Conservation (phyloP, 1,140 invertebrate species). For the Heliconius congener region DNA sequence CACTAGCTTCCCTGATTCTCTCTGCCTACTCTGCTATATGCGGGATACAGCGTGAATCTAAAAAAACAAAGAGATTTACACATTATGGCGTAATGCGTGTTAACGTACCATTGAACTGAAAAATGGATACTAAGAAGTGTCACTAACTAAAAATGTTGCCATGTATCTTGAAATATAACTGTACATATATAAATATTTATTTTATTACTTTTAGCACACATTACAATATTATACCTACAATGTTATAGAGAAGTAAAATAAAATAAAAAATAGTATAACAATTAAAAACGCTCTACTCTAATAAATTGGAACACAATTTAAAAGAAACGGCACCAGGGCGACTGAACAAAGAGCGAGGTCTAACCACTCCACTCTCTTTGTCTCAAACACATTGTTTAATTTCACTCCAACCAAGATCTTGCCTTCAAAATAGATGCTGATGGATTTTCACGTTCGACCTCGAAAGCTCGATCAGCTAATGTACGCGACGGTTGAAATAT, state of each 20-base stretch:
- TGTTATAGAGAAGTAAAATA: neutral
- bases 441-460: conserved; percentile 23
- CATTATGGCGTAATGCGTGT: too few relatives aligned
- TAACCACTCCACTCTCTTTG: conserved; percentile 52
- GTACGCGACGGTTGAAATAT: conserved; percentile 5
- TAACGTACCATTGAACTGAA: too few relatives aligned
- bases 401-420: conserved; percentile 41
- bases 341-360: conserved; percentile 48
- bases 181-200: too few relatives aligned
- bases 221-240: too few relatives aligned
- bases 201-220: too few relatives aligned
- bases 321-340: conserved; percentile 29
- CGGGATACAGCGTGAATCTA: too few relatives aligned
- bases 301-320: conserved; percentile 25
- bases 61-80: too few relatives aligned
- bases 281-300: conserved; percentile 2
- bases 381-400: conserved; percentile 55
- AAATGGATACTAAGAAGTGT: too few relatives aligned
- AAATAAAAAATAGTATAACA: neutral
- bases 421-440: conserved; percentile 24
- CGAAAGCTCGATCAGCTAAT: conserved; percentile 15
- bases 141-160: too few relatives aligned
- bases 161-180: too few relatives aligned
- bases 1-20: too few relatives aligned
- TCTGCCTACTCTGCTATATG: too few relatives aligned